phyloP scores from a whole-genome alignment of 2,797 vertebrate genomes.

The Micrastur ruficollis region DNA sequence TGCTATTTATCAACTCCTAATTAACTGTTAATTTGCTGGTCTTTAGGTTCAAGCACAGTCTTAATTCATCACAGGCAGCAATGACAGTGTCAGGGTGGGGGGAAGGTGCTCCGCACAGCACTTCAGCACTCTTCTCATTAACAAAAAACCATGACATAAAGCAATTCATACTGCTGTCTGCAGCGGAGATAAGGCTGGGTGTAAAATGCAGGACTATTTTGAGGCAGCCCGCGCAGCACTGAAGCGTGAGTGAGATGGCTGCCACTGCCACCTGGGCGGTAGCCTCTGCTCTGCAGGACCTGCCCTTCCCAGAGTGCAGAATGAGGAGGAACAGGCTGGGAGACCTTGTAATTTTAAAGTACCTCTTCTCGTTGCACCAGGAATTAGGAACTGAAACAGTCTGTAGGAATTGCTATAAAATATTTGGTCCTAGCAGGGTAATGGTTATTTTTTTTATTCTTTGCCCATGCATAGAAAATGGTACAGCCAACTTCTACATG shows the following conservation, averaged over 20 bases:
- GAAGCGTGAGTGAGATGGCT: not conserved
- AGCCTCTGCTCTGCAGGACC: not conserved
- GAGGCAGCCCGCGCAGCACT: not conserved
- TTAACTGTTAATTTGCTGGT: constrained; percentile 87
- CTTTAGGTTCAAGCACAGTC: constrained; percentile 81
- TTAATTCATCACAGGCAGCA: constrained; percentile 82
- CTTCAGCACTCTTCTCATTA: constrained; percentile 15
- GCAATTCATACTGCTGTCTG: not conserved
- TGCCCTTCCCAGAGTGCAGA: not conserved
- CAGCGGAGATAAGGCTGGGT: not conserved
- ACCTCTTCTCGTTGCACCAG: not conserved
- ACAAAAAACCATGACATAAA: not conserved
- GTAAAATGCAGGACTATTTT: not conserved
- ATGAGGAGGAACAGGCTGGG: not conserved
- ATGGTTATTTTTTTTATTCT: not conserved
- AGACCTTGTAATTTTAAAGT: not conserved
- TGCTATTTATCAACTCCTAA: constrained; percentile 87
- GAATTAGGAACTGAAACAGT: not conserved
- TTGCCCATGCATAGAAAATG: not conserved
- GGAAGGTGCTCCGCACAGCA: not conserved
- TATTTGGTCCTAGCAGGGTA: not conserved
- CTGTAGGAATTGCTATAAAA: not conserved
- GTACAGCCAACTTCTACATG: not conserved
- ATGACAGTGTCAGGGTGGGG: constrained; percentile 52
- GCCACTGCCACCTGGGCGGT: rapidly evolving